A percentile compares a stretch with the other conserved stretches of the same genome.
Conservation (phyloP, 2,888 invertebrate genomes). For the Eristalis pertinax region DNA sequence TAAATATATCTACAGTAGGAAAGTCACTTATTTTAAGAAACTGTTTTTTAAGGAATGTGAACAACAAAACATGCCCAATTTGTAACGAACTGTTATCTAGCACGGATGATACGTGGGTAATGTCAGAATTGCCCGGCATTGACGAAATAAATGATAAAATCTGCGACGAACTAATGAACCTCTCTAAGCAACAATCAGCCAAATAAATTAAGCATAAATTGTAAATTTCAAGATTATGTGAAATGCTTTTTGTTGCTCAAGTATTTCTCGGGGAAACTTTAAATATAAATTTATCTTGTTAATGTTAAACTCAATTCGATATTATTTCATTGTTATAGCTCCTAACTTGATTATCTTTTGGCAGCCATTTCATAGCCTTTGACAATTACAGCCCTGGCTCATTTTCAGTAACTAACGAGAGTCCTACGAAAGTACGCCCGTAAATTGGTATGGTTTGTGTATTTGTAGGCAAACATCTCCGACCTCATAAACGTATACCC, state of each 20-base stretch:
- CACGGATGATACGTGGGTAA: conserved; percentile 86
- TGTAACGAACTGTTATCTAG: conserved; percentile 85
- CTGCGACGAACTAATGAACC: conserved; percentile 77
- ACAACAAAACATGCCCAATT: conserved; percentile 87
- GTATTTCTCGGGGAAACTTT: conserved; percentile 26
- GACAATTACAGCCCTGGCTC: too few species aligned
- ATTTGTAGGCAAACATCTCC: too few species aligned
- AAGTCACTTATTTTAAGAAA: not conserved
- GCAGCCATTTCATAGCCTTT: too few species aligned
- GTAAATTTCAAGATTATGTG: not conserved
- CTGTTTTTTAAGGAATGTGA: conserved; percentile 84
- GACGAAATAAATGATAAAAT: conserved; percentile 84
- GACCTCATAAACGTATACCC: too few species aligned
- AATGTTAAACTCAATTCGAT: conserved; percentile 5
- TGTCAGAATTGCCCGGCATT: conserved; percentile 84
- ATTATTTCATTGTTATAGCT: not conserved
- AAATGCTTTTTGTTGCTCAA: not conserved
- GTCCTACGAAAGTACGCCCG: too few species aligned
- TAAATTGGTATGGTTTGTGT: too few species aligned
- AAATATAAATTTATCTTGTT: conserved; percentile 14
- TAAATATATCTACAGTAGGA: too few species aligned
- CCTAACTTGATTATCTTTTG: too few species aligned
- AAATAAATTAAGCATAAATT: conserved; percentile 9
- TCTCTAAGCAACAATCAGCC: conserved; percentile 71
- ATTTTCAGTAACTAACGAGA: too few species aligned